Base-by-base conservation (phyloP, 2,888 invertebrate species). In the Drosophila kambysellisi region DNA sequence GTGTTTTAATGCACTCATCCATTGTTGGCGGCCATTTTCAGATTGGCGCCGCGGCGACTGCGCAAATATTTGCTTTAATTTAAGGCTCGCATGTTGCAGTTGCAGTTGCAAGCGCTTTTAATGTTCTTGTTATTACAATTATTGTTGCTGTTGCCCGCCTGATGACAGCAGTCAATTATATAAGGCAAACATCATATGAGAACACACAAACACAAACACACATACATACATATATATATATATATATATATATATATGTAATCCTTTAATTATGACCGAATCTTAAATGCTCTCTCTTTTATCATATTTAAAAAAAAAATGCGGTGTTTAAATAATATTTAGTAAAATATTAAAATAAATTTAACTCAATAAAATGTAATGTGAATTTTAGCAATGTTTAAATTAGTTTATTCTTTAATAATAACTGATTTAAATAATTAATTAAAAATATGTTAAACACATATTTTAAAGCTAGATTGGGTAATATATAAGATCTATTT, bases 101-200 rank as follows among this genome's bases (percentile, higher is more conserved):
- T 56, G 62, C 75, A 56, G 56, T 70, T 65, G 71, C 87, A 59
- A 30, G 17, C 11, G 50, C 73, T 35, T 54, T 59, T 32, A 51
- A 29, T 64, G 65, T 60, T 67, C 41, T 64, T 70, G 71, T 48
- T 74, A 52, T 66, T 48, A 56, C 52, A 69, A 57, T 77, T 65
- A 46, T 48, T 64, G 48, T 53, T 67, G 65, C 48, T 54, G 41
- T 61, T 76, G 70, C 59, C 46, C 50, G 68, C 43, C 76, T 74
- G 81, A 71, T 89, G 86, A 85, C 88, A 86, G 90, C 80, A 83
- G 81, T 88, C 90, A 86, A 89, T 86, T 89, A 88, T 76, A 85
- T 63, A 81, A 79, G 66, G 61, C 90, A 88, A 86, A 88, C 85
- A 85, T 73, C 77, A 67, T 59, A 57, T 79, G 76, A 54, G 52